Base-by-base conservation (phyloP, 2,888 invertebrate genomes). In the Standfussiana lucernea region DNA sequence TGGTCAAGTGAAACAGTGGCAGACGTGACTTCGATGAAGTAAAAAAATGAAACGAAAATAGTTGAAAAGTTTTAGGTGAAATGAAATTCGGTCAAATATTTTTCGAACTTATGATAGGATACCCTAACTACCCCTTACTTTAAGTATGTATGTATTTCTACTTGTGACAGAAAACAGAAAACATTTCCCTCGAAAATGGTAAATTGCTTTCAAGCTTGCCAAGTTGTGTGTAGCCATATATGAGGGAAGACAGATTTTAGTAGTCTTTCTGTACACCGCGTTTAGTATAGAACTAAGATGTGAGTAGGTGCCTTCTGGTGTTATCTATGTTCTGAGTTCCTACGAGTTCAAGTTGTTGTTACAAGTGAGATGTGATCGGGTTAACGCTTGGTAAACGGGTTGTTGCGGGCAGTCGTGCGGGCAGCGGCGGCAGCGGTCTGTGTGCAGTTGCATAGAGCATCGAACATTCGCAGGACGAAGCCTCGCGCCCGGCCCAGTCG, bases 371-470 rank as follows among this genome's bases (percentile, higher is more conserved):
- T 87, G 89, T 90, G 90, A 91, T 90, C 91, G 87, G 84, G 87
- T 94, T 95, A 96, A 90, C 96, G 96, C 92, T 96, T 96, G 53
- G 94, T 93, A 89, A 91, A 91, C 5, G 91, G 96, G 80, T 96
- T 96, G 89, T 96, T 96, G 73, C 96, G 93, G 24, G 96, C 96
- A 75, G 94, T 94, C 53, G 95, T 94, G 86, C 96, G 94, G 6
- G 97, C 97, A 62, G 97, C 97, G 24, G 97, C 95, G 11, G 97
- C 97, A 35, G 94, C 94, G 0, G 97, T 97, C 89, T 97, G 97
- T 79, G 97, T 97, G 89, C 97, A 97, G 93, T 97, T 97, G 93
- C 97, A 97, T 67, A 97, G 97, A 11, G 97, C 97, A 91, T 97
- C 97, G 88, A 97, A 97, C 91, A 97, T 95, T 80, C 97, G 97